Evolutionary conservation across 2,888 invertebrate genomes (phyloP), one percentile per base, ranked within the genome.

Genomic region (Drosophila testacea): DNA sequence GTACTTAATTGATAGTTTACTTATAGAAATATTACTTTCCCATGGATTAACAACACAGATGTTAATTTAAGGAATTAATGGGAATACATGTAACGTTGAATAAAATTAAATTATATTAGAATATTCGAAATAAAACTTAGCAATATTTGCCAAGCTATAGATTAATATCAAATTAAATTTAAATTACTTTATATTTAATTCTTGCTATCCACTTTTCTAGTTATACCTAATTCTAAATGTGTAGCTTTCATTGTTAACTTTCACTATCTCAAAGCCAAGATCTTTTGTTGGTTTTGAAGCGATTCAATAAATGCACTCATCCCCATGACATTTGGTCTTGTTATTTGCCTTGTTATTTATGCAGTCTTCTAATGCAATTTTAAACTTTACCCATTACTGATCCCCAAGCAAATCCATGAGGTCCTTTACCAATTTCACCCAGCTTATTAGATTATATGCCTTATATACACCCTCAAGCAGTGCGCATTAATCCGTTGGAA

Each of bases 371-470:
- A 83, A 85, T 88, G 85, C 69, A 85, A 85, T 71, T 77, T 82
- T 77, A 84, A 84, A 72, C 70, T 84, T 87, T 69, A 32, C 9
- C 73, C 72, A 82, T 79, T 68, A 70, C 28, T 54, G 57, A 52
- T 38, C 27, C 61, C 52, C 55, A 7, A 42, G 46, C 59, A 60
- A 63, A 61, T 65, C 60, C 52, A 62, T 72, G 47, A 79, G 69
- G 59, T 79, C 57, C 67, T 59, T 77, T 65, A 66, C 27, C 69
- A 61, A 76, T 64, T 88, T 72, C 87, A 75, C 65, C 69, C 69
- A 68, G 86, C 83, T 83, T 83, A 83, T 83, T 88, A 86, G 83
- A 83, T 83, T 83, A 83, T 88, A 72, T 88, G 76, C 81, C 81
- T 81, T 88, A 63, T 57, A 78, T 57, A 78, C 83, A 83, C 87